phyloP scores from a whole-genome alignment of 2,113 vertebrate species.

The Eolophus roseicapilla region DNA sequence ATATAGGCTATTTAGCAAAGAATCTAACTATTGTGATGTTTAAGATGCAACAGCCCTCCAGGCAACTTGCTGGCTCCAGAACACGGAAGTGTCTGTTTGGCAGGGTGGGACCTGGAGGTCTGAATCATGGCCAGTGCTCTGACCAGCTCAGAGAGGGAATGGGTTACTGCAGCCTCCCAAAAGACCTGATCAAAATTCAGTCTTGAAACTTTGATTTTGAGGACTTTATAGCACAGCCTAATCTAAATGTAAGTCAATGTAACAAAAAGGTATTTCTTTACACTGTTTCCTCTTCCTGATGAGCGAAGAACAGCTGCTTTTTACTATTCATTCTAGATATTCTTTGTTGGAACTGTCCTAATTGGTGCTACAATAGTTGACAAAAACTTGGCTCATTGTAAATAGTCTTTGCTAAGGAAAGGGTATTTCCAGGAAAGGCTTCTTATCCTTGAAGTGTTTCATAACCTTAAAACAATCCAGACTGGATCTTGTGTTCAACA shows the following conservation, averaged over 20 bases:
- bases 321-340: background rate
- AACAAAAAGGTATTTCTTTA: background rate
- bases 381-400: background rate
- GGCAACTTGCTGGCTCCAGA: background rate
- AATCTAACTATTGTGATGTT: background rate
- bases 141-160: background rate
- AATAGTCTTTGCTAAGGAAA: background rate
- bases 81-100: background rate
- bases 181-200: background rate
- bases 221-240: background rate
- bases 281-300: background rate
- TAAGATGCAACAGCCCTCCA: background rate
- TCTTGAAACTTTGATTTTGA: background rate
- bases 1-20: background rate
- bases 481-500: background rate
- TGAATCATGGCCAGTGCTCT: background rate
- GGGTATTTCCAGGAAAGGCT: background rate
- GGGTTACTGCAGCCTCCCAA: background rate
- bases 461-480: background rate
- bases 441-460: background rate
- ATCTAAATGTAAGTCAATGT: background rate
- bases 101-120: background rate
- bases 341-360: background rate
- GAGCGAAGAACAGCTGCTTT: background rate
- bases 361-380: background rate